These are phyloP conservation scores for Cataglyphis livida DNA, from an alignment of 2,888 invertebrate species.

Conservation along the genomic window DNA sequence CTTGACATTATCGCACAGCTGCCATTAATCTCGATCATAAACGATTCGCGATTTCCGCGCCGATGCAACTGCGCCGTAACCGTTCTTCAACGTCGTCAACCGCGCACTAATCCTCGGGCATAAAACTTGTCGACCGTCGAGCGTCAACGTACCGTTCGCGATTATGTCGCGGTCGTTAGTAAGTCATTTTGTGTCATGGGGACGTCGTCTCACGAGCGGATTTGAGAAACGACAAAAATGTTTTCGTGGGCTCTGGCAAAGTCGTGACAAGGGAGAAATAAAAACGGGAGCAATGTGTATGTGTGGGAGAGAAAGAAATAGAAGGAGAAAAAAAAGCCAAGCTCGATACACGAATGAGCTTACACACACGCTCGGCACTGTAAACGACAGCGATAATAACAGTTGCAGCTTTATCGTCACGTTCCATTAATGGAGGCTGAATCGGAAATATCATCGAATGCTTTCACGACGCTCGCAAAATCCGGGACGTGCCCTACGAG, in stretches of 20 bases:
- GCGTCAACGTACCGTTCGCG: conserved; percentile 58
- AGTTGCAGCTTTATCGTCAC: conserved; percentile 59
- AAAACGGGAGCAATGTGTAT: neutral
- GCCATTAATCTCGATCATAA: conserved; percentile 75
- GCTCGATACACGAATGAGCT: conserved; percentile 32
- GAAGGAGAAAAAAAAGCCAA: neutral
- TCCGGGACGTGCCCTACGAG: conserved; percentile 51
- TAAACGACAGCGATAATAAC: conserved; percentile 61
- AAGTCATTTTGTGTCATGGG: conserved; percentile 67
- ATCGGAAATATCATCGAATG: conserved; percentile 57
- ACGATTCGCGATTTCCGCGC: conserved; percentile 58
- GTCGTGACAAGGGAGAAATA: conserved; percentile 16
- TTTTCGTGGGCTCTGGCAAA: conserved; percentile 41
- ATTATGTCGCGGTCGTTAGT: conserved; percentile 71
- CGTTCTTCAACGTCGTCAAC: conserved; percentile 61
- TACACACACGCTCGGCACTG: conserved; percentile 35
- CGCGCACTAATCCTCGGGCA: conserved; percentile 61
- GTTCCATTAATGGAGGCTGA: conserved; percentile 63
- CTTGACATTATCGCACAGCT: conserved; percentile 63
- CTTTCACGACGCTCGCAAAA: conserved; percentile 49
- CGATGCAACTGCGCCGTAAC: conserved; percentile 68
- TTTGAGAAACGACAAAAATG: conserved; percentile 59
- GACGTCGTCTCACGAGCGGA: conserved; percentile 54
- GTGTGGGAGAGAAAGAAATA: neutral
- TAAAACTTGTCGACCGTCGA: conserved; percentile 62